phyloP scores from a whole-genome alignment of 2,113 vertebrate genomes.

The Vulpes ferrilata region DNA sequence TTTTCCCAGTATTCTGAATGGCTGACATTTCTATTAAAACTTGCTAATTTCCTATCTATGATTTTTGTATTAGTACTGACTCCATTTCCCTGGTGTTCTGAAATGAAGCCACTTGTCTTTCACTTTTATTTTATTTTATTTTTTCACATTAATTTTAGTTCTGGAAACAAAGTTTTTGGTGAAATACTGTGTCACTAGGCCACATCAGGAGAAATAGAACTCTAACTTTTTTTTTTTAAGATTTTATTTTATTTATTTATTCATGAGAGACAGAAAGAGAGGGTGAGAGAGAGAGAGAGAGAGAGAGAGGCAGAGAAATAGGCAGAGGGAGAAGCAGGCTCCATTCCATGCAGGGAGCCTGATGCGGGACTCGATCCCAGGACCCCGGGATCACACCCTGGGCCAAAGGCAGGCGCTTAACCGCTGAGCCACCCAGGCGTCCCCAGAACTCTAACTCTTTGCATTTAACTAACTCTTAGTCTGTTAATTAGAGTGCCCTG shows the following conservation, averaged over 20 bases:
- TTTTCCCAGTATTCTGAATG: not conserved
- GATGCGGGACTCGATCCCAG: no score
- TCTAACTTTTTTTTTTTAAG: not conserved
- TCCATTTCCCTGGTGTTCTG: not conserved
- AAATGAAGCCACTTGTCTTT: not conserved
- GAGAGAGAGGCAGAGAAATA: no score
- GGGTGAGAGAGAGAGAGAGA: no score
- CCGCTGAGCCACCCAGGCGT: no score
- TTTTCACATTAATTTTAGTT: not conserved
- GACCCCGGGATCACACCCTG: no score
- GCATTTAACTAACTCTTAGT: not conserved
- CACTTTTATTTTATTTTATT: not conserved
- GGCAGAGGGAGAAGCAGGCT: no score
- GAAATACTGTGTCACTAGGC: not conserved
- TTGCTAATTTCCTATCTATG: not conserved
- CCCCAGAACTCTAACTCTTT: not conserved
- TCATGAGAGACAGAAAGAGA: no score
- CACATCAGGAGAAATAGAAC: not conserved
- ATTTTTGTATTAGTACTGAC: not conserved
- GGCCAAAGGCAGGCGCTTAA: no score
- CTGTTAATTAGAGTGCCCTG: no score
- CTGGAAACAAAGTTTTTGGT: not conserved
- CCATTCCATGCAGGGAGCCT: no score
- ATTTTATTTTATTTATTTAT: no score
- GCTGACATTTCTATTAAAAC: not conserved